These are phyloP conservation scores for Drosophila quadrilineata DNA, from an alignment of 1,140 invertebrate genomes.

Conservation along the genomic window DNA sequence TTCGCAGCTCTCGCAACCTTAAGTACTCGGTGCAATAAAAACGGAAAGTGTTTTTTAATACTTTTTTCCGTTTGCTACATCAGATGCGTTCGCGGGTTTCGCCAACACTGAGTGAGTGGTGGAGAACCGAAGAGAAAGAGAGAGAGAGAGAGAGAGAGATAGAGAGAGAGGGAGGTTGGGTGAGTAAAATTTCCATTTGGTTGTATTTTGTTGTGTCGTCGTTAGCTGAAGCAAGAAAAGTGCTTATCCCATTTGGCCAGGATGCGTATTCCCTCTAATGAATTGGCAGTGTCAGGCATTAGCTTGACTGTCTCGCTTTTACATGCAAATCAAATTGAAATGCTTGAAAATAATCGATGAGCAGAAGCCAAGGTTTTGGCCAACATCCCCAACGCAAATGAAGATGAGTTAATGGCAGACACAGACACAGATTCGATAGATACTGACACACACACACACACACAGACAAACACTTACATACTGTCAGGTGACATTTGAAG, in stretches of 20 bases:
- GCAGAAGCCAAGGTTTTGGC: conserved; percentile 11
- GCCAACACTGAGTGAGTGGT: too few relatives aligned
- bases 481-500: conserved; percentile 23
- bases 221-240: conserved; percentile 9
- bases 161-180: too few relatives aligned
- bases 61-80: conserved; percentile 8
- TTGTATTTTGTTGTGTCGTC: too few relatives aligned
- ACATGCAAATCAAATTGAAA: conserved; percentile 34
- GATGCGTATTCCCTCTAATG: conserved; percentile 21
- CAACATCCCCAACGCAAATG: conserved; percentile 23
- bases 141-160: too few relatives aligned
- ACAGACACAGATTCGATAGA: not conserved
- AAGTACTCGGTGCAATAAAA: conserved; percentile 34
- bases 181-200: conserved; percentile 26
- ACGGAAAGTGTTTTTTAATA: conserved; percentile 35
- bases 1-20: not conserved
- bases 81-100: too few relatives aligned
- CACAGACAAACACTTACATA: not conserved
- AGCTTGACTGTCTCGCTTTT: conserved; percentile 23
- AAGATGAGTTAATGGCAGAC: conserved; percentile 31
- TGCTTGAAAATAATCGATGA: conserved; percentile 31
- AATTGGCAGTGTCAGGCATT: conserved; percentile 36
- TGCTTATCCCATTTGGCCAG: conserved; percentile 5
- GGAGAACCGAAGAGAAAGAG: too few relatives aligned
- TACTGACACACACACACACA: not conserved